phyloP scores from a whole-genome alignment of 2,888 invertebrate genomes.

The Thymelicus acteon region DNA sequence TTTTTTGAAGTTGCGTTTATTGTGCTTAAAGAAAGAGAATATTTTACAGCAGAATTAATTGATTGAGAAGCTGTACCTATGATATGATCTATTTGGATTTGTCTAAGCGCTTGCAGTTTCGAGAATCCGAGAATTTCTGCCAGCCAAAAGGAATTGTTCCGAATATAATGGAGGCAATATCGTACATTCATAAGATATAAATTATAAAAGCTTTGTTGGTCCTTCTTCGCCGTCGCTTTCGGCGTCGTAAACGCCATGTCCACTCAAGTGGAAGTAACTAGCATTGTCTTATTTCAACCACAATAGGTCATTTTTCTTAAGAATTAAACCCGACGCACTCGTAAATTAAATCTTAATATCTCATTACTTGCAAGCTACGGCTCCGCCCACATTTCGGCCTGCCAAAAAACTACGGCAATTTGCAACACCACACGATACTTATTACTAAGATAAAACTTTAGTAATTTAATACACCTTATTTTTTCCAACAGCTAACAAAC shows the following conservation, averaged over 20 bases:
- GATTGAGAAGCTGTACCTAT: too few relatives aligned
- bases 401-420: conserved; percentile 62
- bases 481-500: too few relatives aligned
- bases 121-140: conserved; percentile 18
- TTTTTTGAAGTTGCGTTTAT: too few relatives aligned
- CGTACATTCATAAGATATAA: conserved; percentile 67
- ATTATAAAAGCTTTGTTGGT: conserved; percentile 76
- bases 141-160: conserved; percentile 19
- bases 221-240: conserved; percentile 44
- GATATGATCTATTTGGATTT: conserved; percentile 23
- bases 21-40: too few relatives aligned
- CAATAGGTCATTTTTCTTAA: conserved; percentile 82
- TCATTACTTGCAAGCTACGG: conserved; percentile 79
- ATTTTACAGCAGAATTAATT: too few relatives aligned
- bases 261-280: conserved; percentile 75
- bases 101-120: conserved; percentile 17
- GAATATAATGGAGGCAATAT: conserved; percentile 46
- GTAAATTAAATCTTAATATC: conserved; percentile 82
- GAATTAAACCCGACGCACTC: conserved; percentile 73
- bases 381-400: conserved; percentile 61
- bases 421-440: conserved; percentile 41
- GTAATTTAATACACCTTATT: conserved; percentile 14
- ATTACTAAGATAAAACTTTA: conserved; percentile 8
- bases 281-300: conserved; percentile 79
- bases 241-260: conserved; percentile 66